Percentiles rank a stretch among this genome's conserved stretches.
These are phyloP conservation scores for Pygmarrhopalites habei DNA, from an alignment of 1,140 invertebrate genomes.

Conservation along the genomic window DNA sequence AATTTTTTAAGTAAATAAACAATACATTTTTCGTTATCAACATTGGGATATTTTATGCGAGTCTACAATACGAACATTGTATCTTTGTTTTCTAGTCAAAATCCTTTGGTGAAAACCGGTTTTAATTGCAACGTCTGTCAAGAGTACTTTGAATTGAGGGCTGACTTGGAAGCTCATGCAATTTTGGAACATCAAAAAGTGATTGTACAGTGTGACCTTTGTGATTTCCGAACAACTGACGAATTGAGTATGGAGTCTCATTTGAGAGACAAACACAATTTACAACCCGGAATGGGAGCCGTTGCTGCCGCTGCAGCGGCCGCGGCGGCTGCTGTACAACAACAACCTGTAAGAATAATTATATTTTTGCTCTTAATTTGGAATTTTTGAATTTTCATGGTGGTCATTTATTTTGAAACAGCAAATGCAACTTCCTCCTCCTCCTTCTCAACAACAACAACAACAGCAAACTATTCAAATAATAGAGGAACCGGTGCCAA, in stretches of 20 bases:
- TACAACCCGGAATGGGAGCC: slow-evolving; percentile 43
- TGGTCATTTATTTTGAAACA: slow-evolving; percentile 2
- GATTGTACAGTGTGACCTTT: slow-evolving; percentile 43
- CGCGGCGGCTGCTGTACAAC: slow-evolving; percentile 31
- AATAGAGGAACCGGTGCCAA: neutral
- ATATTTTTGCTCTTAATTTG: neutral
- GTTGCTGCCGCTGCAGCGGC: slow-evolving; percentile 38
- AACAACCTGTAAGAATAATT: slow-evolving; percentile 19
- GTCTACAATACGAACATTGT: too few species aligned
- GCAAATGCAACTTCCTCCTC: slow-evolving; percentile 18
- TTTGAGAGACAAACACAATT: slow-evolving; percentile 40
- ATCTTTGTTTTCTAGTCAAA: slow-evolving; percentile 40
- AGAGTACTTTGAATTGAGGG: slow-evolving; percentile 42
- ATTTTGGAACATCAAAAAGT: slow-evolving; percentile 43
- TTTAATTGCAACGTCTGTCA: slow-evolving; percentile 42
- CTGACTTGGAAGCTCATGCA: slow-evolving; percentile 43
- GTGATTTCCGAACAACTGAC: slow-evolving; percentile 41
- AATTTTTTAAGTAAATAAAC: too few species aligned
- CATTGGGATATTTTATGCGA: too few species aligned
- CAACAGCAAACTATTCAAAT: too few species aligned
- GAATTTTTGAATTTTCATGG: neutral
- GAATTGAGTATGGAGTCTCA: slow-evolving; percentile 40
- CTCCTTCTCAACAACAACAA: neutral
- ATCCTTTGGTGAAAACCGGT: slow-evolving; percentile 39
- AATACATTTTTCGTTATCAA: too few species aligned